Conservation (phyloP, 2,113 vertebrate species). For the Platysteira castanea region DNA sequence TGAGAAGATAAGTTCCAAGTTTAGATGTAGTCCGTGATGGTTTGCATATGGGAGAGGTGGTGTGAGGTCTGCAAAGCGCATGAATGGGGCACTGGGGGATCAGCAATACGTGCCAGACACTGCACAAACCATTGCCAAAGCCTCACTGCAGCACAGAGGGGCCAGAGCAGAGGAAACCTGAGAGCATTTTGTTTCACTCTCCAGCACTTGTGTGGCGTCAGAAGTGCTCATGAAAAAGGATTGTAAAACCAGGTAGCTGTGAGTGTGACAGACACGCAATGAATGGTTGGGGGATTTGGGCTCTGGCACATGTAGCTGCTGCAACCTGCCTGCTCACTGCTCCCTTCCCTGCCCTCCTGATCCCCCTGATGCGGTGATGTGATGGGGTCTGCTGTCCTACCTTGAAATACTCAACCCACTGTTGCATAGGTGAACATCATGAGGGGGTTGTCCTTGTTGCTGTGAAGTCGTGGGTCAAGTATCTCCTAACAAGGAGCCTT, state of each 20-base stretch:
- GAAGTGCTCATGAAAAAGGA: background rate
- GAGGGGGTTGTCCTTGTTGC: background rate
- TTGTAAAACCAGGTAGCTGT: background rate
- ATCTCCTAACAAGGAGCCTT: background rate
- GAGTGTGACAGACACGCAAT: fast-evolving
- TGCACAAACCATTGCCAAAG: background rate
- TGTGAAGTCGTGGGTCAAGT: background rate
- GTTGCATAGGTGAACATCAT: fast-evolving
- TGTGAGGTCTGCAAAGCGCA: background rate
- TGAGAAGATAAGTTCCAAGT: background rate
- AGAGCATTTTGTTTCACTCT: background rate
- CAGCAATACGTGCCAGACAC: background rate
- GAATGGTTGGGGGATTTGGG: background rate
- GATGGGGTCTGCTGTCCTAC: background rate
- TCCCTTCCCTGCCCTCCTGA: background rate
- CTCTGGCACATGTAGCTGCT: fast-evolving
- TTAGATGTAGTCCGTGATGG: background rate
- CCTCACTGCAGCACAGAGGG: background rate
- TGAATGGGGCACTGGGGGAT: background rate
- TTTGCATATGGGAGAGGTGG: background rate
- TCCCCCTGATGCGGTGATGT: background rate
- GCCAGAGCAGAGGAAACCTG: background rate
- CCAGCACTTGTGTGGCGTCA: fast-evolving
- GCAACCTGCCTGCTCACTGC: background rate
- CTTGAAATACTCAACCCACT: background rate